Evolutionary conservation across 2,888 invertebrate species (phyloP).

Genomic region (Periphyllus acericola): DNA sequence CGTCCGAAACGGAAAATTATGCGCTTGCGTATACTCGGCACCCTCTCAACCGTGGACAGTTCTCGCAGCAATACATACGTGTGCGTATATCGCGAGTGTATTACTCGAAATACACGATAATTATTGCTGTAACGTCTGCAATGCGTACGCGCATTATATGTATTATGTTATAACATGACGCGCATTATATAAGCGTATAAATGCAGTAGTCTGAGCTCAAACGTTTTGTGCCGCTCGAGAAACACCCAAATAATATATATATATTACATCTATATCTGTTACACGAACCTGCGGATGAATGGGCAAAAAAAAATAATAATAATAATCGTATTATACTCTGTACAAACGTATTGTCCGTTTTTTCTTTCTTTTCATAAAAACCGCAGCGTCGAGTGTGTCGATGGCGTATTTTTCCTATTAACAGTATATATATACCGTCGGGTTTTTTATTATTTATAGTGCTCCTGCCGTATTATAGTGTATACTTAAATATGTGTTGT

Average conservation of each 20-base stretch:
- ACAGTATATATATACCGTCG: not conserved
- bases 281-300: not conserved
- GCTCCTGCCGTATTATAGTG: not conserved
- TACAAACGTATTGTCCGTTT: not conserved
- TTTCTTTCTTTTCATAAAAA: not conserved
- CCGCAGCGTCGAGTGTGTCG: not conserved
- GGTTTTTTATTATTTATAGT: not conserved
- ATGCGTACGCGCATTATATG: not conserved
- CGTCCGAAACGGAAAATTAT: too few relatives aligned
- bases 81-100: too few relatives aligned
- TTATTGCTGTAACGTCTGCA: not conserved
- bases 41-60: too few relatives aligned
- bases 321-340: not conserved
- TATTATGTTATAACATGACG: not conserved
- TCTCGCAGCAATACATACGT: not conserved
- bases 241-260: not conserved
- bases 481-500: not conserved
- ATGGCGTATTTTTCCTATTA: not conserved
- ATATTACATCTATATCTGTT: not conserved
- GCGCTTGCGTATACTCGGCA: too few relatives aligned
- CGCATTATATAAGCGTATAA: too few relatives aligned
- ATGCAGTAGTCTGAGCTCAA: too few relatives aligned
- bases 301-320: not conserved
- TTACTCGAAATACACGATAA: not conserved
- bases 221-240: too few relatives aligned